Base-by-base conservation (phyloP, 2,113 vertebrate genomes). In the Percina caprodes region DNA sequence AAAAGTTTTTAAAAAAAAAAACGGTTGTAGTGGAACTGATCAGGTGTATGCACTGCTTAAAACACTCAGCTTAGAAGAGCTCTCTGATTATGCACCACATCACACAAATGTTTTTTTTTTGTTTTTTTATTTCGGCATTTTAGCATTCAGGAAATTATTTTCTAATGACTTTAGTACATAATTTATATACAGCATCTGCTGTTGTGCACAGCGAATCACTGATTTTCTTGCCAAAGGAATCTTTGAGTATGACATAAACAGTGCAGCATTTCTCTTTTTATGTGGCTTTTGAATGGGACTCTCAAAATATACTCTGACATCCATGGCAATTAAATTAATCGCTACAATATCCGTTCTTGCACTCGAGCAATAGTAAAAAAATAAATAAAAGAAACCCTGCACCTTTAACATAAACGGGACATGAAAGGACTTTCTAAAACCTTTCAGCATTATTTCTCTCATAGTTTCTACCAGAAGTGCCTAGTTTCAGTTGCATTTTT, bases 161-260 rank as follows among this genome's bases (percentile, higher is more conserved):
- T 93, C 81, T 87, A 88, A 93, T 93, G 85, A 93, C 84, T 90
- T 86, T n/a, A 63, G 56, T 93, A 73, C 79, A 93, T 93, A 84
- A 94, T 94, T 94, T 89, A 93, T 88, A 91, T 39, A 83, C 71
- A 80, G 86, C 90, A 94, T 94, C 91, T 94, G 93, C 89, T 92
- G 86, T 86, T 91, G 86, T 90, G 82, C 70, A 84, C 78, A 78
- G 83, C 74, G 56, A 79, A 85, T 75, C 67, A 54, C 84, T 77
- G 77, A 86, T 87, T 91, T 92, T 54, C 73, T 77, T 86, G 90
- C 92, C 89, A 90, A 86, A 76, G 78, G 66, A 70, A 86, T 90
- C 69, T 87, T 84, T 88, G 59, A 81, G 51, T 84, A 72, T 84
- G 73, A 84, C 80, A 86, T 72, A 86, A 87, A 91, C 83, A 79